Conservation (phyloP, 2,113 vertebrate species). For the Mustelus asterias region DNA sequence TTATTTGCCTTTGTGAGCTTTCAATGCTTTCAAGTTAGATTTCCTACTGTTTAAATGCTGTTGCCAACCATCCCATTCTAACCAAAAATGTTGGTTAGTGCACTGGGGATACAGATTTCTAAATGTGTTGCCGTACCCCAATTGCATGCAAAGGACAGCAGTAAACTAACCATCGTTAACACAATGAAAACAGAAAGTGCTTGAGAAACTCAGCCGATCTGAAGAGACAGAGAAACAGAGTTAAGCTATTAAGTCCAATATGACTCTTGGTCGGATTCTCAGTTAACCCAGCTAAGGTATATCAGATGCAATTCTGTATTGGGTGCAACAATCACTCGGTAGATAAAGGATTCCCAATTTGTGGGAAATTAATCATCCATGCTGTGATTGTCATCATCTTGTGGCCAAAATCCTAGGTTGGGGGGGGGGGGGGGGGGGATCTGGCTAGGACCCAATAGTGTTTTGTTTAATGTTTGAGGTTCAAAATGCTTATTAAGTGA, state of each 20-base stretch:
- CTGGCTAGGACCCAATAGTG: too few species aligned
- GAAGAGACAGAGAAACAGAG: too few species aligned
- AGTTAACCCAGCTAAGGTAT: background rate
- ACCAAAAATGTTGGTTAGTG: background rate
- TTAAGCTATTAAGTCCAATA: too few species aligned
- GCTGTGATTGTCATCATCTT: background rate
- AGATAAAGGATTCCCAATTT: background rate
- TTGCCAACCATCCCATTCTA: background rate
- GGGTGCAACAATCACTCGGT: background rate
- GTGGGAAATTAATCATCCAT: background rate
- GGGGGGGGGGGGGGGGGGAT: too few species aligned
- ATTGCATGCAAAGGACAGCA: background rate
- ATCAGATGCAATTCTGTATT: background rate
- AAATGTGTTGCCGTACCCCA: background rate
- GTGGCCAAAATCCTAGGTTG: too few species aligned
- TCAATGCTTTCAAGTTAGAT: background rate
- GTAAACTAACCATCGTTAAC: background rate
- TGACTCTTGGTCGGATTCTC: too few species aligned
- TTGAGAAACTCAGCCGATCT: too few species aligned
- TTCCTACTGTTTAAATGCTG: background rate
- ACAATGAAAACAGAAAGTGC: too few species aligned
- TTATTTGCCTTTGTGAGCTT: background rate
- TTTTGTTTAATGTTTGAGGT: too few species aligned
- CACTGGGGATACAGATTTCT: background rate
- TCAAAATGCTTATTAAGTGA: too few species aligned